Percentiles rank a stretch among this genome's conserved stretches.
Evolutionary conservation across 2,113 vertebrate species (phyloP).

Genomic region (Corythornis vintsioides): DNA sequence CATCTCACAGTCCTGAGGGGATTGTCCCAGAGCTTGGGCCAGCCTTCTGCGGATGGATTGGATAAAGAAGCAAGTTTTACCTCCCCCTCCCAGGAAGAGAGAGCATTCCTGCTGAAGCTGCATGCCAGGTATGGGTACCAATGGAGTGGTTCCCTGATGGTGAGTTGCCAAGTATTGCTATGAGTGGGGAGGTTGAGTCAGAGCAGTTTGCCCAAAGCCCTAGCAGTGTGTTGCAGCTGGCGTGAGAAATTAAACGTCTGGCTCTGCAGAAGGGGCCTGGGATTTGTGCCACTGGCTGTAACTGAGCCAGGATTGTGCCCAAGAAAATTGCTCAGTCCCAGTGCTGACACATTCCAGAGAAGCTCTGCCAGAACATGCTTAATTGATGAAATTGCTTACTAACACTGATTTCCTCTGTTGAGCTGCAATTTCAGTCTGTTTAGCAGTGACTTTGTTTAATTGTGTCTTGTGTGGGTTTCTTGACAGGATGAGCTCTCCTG

Average conservation of each 20-base stretch:
- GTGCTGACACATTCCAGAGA: background rate
- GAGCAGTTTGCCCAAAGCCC: background rate
- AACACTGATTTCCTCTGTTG: background rate
- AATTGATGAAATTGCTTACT: conserved; percentile 14
- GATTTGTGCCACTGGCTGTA: background rate
- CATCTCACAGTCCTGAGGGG: background rate
- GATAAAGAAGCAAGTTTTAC: background rate
- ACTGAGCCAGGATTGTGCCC: background rate
- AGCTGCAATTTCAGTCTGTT: background rate
- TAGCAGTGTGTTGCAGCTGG: background rate
- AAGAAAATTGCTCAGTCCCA: background rate
- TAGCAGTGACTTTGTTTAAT: background rate
- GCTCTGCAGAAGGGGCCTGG: background rate
- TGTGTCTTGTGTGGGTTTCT: background rate
- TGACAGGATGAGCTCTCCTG: background rate
- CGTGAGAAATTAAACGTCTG: background rate
- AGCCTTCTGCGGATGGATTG: background rate
- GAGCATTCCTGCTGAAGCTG: background rate
- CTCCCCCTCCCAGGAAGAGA: background rate
- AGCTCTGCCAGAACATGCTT: background rate
- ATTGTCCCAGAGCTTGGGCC: background rate
- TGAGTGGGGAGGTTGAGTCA: background rate
- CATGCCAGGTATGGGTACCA: background rate
- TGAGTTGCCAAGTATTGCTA: background rate
- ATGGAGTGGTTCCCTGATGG: background rate